Evolutionary conservation across 2,113 vertebrate species (phyloP).

Genomic region (Gavia stellata): DNA sequence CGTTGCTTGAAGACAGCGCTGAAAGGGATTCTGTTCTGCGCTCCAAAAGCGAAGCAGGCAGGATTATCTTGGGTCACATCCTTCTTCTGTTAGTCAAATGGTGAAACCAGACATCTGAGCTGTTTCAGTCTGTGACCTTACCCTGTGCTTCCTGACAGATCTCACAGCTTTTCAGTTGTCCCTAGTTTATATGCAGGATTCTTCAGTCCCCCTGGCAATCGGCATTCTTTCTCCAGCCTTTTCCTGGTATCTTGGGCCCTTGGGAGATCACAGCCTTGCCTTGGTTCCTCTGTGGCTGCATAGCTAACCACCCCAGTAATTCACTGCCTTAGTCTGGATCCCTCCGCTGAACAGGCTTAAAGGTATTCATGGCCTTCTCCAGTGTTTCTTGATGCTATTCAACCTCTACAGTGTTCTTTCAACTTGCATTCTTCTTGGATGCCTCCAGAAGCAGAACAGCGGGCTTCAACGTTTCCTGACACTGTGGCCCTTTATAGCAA

Average conservation of each 20-base stretch:
- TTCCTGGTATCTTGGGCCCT: neutral
- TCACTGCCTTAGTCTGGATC: neutral
- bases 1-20: neutral
- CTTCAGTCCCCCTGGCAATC: conserved; percentile 1
- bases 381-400: neutral
- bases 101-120: conserved; percentile 40
- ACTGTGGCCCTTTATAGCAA: conserved; percentile 29
- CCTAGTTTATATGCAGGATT: conserved; percentile 23
- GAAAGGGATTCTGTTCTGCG: conserved; percentile 8
- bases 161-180: conserved; percentile 22
- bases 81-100: conserved; percentile 32
- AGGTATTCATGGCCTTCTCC: neutral
- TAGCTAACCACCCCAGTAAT: neutral
- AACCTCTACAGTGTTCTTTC: neutral
- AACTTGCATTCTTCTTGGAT: neutral
- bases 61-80: conserved; percentile 51
- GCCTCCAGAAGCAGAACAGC: conserved; percentile 27
- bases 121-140: conserved; percentile 38
- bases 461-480: conserved; percentile 5
- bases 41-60: neutral
- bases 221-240: neutral
- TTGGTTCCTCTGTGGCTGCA: neutral
- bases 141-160: neutral
- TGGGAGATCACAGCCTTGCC: neutral
- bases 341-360: neutral